These are phyloP conservation scores for Hedychridium roseum DNA, from an alignment of 2,888 invertebrate species.

Conservation along the genomic window DNA sequence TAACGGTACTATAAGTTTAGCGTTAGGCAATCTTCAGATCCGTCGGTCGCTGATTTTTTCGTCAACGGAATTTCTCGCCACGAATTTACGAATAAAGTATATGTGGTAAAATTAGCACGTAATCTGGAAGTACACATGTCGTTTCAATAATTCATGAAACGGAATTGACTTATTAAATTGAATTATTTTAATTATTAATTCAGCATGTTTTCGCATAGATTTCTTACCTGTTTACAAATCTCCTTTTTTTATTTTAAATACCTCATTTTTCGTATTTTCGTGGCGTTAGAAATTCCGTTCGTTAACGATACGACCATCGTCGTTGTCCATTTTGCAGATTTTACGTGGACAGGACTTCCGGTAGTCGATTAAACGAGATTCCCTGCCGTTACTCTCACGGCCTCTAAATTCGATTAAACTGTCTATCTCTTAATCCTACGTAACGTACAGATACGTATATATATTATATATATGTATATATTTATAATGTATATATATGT, in stretches of 20 bases:
- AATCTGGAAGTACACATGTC: too few species aligned
- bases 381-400: not conserved
- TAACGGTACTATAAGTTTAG: conserved; percentile 31
- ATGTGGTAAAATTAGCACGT: too few species aligned
- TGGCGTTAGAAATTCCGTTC: conserved; percentile 16
- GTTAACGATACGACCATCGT: conserved; percentile 11
- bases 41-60: conserved; percentile 22
- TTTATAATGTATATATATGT: conserved; percentile 35
- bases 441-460: conserved; percentile 44
- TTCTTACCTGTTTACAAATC: not conserved
- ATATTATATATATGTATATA: conserved; percentile 34
- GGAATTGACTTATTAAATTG: too few species aligned
- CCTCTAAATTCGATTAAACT: conserved; percentile 40
- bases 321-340: conserved; percentile 13
- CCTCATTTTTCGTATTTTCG: not conserved
- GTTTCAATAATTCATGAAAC: too few species aligned
- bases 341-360: conserved; percentile 6
- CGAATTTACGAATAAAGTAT: not conserved
- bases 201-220: too few species aligned
- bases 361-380: not conserved
- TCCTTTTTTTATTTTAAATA: not conserved
- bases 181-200: too few species aligned
- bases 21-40: conserved; percentile 37
- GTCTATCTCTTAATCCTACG: conserved; percentile 37
- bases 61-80: not conserved